phyloP scores from a whole-genome alignment of 2,888 invertebrate species.

The Antheraea assamensis region DNA sequence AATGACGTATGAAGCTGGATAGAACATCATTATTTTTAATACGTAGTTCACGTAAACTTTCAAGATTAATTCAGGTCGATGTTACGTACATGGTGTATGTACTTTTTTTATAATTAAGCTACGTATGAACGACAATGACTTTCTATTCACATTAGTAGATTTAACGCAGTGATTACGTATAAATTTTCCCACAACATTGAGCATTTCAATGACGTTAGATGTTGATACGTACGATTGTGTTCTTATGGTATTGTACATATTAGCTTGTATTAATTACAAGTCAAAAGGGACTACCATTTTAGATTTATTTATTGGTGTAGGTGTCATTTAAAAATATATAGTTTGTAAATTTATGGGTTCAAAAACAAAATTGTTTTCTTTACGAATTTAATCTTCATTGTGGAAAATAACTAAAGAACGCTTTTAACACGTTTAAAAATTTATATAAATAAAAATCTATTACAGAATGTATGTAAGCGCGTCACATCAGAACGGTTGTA shows the following conservation, averaged over 20 bases:
- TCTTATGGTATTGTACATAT: not conserved
- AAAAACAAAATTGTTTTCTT: no score
- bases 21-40: constrained; percentile 14
- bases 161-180: constrained; percentile 19
- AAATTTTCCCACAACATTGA: constrained; percentile 24
- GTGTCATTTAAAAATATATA: not conserved
- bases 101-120: constrained; percentile 10
- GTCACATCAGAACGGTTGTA: no score
- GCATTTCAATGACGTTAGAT: constrained; percentile 18
- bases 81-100: not conserved
- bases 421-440: not conserved
- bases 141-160: constrained; percentile 21
- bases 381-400: no score
- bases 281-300: not conserved
- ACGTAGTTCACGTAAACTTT: constrained; percentile 16
- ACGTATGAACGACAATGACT: constrained; percentile 21
- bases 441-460: no score
- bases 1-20: not conserved
- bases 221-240: constrained; percentile 8
- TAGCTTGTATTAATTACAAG: not conserved
- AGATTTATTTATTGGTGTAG: not conserved
- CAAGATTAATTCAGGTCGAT: constrained; percentile 8
- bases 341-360: not conserved
- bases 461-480: no score
- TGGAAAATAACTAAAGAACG: not conserved